Evolutionary conservation across 2,113 vertebrate species (phyloP), one percentile per base, ranked within the genome.

Genomic region (Halcyon senegalensis): DNA sequence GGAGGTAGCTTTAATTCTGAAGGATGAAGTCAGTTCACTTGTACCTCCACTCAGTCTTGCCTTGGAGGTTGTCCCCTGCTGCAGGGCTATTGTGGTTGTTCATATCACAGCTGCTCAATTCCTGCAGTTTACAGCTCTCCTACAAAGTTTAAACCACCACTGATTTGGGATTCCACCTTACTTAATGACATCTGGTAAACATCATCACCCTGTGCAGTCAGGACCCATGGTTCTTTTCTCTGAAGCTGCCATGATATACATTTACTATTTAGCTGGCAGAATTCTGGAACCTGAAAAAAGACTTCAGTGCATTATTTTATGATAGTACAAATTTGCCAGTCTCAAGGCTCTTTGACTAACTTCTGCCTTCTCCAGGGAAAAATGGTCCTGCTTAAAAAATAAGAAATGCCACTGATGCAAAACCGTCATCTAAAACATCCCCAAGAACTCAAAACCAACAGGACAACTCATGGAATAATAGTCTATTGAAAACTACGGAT

Each of bases 401-500:
- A 27, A 87, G 84, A 79, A 87, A 87, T 75, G 39, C 17, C 73
- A 92, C 37, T 48, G 80, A 75, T 72, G 83, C 81, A 91, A 97
- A 94, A 41, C 30, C 74, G 48, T 44, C 30, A 31, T 17, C 60
- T 70, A 72, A 95, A 87, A 87, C 14, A 68, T 39, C 17, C 31
- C 56, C 5, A 5, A 43, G 73, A 94, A 86, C 37, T 81, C 31
- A 86, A 90, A 92, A 84, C 8, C 51, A 88, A 82, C 43, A 59
- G 41, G 23, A 62, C 5, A 5, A 70, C 39, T 89, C 83, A 51
- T 9, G 17, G 73, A 93, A 95, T 83, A 90, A 96, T 86, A 95
- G 90, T 70, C 50, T 37, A 75, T 41, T 89, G 91, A 84, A 93
- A 93, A 77, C 55, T 89, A 90, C 76, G 77, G 51, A 80, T 88